Evolutionary conservation across 2,113 vertebrate genomes (phyloP).

Genomic region (Trematomus loennbergii): DNA sequence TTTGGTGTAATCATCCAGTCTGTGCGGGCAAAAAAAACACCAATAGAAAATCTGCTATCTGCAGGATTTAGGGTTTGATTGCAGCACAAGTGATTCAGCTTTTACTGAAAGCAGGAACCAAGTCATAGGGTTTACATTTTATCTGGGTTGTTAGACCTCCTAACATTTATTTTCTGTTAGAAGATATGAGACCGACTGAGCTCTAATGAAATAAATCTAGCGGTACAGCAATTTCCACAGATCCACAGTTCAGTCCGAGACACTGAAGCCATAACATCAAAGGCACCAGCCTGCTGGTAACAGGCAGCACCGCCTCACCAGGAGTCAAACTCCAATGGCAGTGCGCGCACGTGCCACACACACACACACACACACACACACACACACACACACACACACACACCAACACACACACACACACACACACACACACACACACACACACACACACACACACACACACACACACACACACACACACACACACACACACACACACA

Average conservation of each 20-base stretch:
- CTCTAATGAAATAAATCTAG: conserved; percentile 56
- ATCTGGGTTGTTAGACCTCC: conserved; percentile 20
- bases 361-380: conserved; percentile 28
- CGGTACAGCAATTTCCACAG: conserved; percentile 33
- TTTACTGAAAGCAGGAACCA: conserved; percentile 15
- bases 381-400: conserved; percentile 33
- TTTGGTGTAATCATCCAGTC: conserved; percentile 10
- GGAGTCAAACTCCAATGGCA: conserved; percentile 59
- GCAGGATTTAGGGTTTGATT: conserved; percentile 23
- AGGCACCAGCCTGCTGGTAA: conserved; percentile 64
- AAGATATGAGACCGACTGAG: conserved; percentile 28
- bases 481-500: too few relatives aligned
- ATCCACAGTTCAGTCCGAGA: conserved; percentile 32
- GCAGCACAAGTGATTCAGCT: background rate
- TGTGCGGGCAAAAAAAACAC: background rate
- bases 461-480: too few relatives aligned
- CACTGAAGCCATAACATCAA: conserved; percentile 68
- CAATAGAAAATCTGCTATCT: background rate
- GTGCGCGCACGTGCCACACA: too few relatives aligned
- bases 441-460: too few relatives aligned
- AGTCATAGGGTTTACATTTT: conserved; percentile 39
- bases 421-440: conserved; percentile 36
- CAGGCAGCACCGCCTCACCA: conserved; percentile 56
- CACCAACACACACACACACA: background rate
- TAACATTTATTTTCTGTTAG: conserved; percentile 15